Evolutionary conservation across 2,888 invertebrate species (phyloP), one percentile per base, ranked within the genome.

Genomic region (Notodonta ziczac): DNA sequence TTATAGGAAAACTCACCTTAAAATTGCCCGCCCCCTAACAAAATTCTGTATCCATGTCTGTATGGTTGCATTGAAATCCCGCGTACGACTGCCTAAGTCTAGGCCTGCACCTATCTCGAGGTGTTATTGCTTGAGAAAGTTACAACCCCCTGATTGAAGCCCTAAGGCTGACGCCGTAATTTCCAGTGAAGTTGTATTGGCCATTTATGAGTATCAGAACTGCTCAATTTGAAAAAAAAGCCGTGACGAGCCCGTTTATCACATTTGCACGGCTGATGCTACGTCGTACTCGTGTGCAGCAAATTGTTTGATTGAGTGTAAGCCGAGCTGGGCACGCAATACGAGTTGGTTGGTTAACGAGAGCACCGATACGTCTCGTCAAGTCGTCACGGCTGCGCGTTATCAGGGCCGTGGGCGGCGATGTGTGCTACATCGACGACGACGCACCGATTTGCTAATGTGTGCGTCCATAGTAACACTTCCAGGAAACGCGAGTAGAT

Each of bases 401-500:
- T 92, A 92, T 92, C 91, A 91, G 87, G 84, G 87, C 84, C 88
- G 89, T 86, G 84, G 84, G 88, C 80, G 85, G 70, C 72, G 75
- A 75, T 83, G 87, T 87, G 89, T 89, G 89, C 78, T 76, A 82
- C 83, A 84, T 80, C 74, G 80, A 76, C 78, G 80, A 76, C 78
- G 77, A 73, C 73, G 77, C 73, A 71, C 66, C 65, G 70, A 63
- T 65, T 66, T 81, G 70, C 75, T 78, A 72, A 78, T 87, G 90
- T 89, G 90, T 85, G 91, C 86, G 85, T 72, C 70, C 75, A 83
- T 92, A 91, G 91, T 92, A 89, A 88, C 88, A 87, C 84, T 93
- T 93, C 93, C 90, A 88, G 89, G 93, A 93, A 93, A 86, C 87
- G 86, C 91, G 90, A 87, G 87, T 91, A 87, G 80, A 80, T 89